Evolutionary conservation across 2,888 invertebrate genomes (phyloP), one percentile per base, ranked within the genome.

Genomic region (Julus scanicus): DNA sequence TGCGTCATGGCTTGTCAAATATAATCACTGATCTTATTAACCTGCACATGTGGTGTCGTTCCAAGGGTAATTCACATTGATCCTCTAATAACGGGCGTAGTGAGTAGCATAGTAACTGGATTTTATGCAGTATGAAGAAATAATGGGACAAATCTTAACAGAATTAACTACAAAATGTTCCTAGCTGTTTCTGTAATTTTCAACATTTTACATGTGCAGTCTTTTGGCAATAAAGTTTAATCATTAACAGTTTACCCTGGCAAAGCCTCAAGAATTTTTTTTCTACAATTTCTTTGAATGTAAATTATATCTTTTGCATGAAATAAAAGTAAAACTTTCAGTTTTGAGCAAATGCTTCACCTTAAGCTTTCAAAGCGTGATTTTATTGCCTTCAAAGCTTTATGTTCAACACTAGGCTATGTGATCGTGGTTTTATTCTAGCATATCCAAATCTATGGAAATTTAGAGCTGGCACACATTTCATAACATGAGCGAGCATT

Each of bases 1-100:
- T 71, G 71, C 71, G 29, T 71, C 71, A 71, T 29, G 71, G n/a
- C 6, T n/a, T 29, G 71, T 71, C 71, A 71, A 71, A 71, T 71
- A 29, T 71, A 71, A 71, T 20, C 11, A 71, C 71, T 71, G 71
- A 71, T 71, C 71, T 20, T 9, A 71, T 71, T 29, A 29, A 71
- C 71, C 71, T 71, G 71, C 71, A 6, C 20, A 29, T 20, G 71
- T 20, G 71, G 9, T 71, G 71, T 20, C 8, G 11, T 29, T 71
- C n/a, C 20, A 20, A 29, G 71, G 9, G 29, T 71, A 71, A 20
- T 29, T 71, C 20, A 20, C 2, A 20, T 20, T 71, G 71, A 71
- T 17, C 63, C n/a, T 53, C 3, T 44, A 53, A 53, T 53, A 53
- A 15, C 3, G 53, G 53, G 53, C 13, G 11, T 11, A 53, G 9